phyloP scores from a whole-genome alignment of 2,113 vertebrate genomes.

The human (Homo sapiens) region GRCh38 chr1:178023501-178024000 shows the following conservation, averaged over 20 bases:
- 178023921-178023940: too few relatives aligned
- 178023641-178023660: background rate
- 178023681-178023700: background rate
- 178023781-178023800: background rate
- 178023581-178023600: background rate
- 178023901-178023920: too few relatives aligned
- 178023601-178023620: background rate
- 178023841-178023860: background rate
- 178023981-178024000: too few relatives aligned
- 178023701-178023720: background rate
- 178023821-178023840: background rate
- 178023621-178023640: background rate
- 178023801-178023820: too few relatives aligned
- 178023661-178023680: background rate
- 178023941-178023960: too few relatives aligned
- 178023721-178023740: background rate
- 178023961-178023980: too few relatives aligned
- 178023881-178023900: background rate
- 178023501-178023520: background rate
- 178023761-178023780: background rate
- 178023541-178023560: background rate
- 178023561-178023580: background rate
- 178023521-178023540: background rate
- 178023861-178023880: background rate
- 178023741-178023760: background rate